A percentile compares a stretch with the other conserved stretches of the same genome.
Evolutionary conservation across 2,888 invertebrate species (phyloP).

Genomic region (Watsonalla cultraria): DNA sequence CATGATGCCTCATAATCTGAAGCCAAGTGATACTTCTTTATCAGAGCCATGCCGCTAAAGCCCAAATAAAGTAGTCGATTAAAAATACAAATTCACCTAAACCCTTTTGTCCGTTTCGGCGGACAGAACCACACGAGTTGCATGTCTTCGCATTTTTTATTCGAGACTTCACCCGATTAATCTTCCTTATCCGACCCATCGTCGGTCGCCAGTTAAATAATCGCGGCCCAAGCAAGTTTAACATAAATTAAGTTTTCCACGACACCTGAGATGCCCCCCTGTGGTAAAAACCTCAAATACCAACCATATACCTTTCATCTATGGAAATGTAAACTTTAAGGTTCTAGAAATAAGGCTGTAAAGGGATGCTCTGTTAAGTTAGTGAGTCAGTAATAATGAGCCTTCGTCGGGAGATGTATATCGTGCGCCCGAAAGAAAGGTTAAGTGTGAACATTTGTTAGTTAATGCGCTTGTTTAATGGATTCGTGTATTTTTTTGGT

Average conservation of each 20-base stretch:
- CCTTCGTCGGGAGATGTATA: slow-evolving; percentile 69
- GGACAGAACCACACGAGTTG: slow-evolving; percentile 58
- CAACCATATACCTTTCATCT: slow-evolving; percentile 1
- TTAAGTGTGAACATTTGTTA: slow-evolving; percentile 78
- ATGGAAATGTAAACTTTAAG: slow-evolving; percentile 27
- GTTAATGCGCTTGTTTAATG: slow-evolving; percentile 74
- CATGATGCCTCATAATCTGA: background rate
- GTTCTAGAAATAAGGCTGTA: slow-evolving; percentile 6
- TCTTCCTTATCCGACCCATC: slow-evolving; percentile 70
- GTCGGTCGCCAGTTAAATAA: slow-evolving; percentile 67
- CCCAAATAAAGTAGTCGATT: background rate
- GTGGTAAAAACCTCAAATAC: slow-evolving; percentile 44
- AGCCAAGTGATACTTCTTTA: background rate
- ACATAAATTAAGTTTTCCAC: slow-evolving; percentile 77
- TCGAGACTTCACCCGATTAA: slow-evolving; percentile 59
- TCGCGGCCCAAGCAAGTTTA: slow-evolving; percentile 70
- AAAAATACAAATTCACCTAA: slow-evolving; percentile 23
- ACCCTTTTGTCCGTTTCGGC: slow-evolving; percentile 31
- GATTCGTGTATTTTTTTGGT: slow-evolving; percentile 62
- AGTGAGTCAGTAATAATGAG: slow-evolving; percentile 60
- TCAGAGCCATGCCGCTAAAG: background rate
- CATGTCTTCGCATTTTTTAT: slow-evolving; percentile 58
- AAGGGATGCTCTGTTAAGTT: slow-evolving; percentile 13
- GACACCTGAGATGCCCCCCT: slow-evolving; percentile 71
- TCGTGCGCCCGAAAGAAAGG: slow-evolving; percentile 68